Evolutionary conservation across 2,888 invertebrate species (phyloP).

Genomic region (Flexamia atlantica): DNA sequence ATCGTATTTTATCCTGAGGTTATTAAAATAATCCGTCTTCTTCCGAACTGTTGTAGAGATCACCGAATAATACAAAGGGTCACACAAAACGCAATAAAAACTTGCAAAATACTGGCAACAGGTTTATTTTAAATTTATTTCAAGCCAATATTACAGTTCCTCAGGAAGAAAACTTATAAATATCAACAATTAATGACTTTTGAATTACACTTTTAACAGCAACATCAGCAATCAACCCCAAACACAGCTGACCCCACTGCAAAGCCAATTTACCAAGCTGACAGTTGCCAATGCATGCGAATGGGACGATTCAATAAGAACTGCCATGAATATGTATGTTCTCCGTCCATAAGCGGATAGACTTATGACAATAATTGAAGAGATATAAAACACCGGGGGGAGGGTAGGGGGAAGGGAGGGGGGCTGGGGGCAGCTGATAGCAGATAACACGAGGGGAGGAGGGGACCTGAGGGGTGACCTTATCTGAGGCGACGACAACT

Average conservation of each 20-base stretch:
- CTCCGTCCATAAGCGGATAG: conserved; percentile 30
- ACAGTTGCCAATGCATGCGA: conserved; percentile 39
- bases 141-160: too few species aligned
- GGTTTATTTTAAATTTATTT: too few species aligned
- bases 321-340: conserved; percentile 52
- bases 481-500: conserved; percentile 23
- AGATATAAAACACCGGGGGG: conserved; percentile 32
- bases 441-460: conserved; percentile 25
- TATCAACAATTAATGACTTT: too few species aligned
- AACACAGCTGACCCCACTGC: neutral
- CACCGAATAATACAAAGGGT: too few species aligned
- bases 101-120: too few species aligned
- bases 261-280: conserved; percentile 7
- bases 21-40: too few species aligned
- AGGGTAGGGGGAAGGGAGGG: neutral
- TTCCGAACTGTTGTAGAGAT: too few species aligned
- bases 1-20: too few species aligned
- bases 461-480: conserved; percentile 44
- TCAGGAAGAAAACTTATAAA: too few species aligned
- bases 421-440: conserved; percentile 48
- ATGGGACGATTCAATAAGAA: conserved; percentile 12
- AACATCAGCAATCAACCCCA: neutral
- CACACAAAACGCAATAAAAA: too few species aligned
- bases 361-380: conserved; percentile 52
- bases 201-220: too few species aligned